Conservation (phyloP, 2,113 vertebrate species). For the Saccopteryx bilineata region DNA sequence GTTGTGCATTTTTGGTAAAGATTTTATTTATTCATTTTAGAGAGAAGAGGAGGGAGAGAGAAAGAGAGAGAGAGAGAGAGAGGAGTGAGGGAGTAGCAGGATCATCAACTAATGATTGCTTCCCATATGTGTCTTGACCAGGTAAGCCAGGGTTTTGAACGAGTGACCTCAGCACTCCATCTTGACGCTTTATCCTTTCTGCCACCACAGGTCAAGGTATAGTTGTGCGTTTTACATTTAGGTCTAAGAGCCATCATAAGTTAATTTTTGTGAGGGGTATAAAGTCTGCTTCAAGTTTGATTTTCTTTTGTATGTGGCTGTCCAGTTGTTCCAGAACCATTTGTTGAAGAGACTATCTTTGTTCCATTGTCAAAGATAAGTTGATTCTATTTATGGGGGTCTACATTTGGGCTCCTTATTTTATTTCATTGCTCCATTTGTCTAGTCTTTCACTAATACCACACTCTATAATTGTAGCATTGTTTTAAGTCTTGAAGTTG, state of each 20-base stretch:
- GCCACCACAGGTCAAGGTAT: not conserved
- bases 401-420: not conserved
- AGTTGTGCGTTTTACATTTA: not conserved
- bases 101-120: no score
- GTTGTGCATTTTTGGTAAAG: not conserved
- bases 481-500: not conserved
- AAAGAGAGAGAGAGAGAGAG: no score
- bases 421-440: not conserved
- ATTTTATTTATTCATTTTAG: no score
- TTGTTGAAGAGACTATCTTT: not conserved
- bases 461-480: not conserved
- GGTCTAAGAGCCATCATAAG: not conserved
- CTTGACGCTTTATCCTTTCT: no score
- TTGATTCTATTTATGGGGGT: not conserved
- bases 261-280: not conserved
- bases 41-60: no score
- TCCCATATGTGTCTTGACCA: no score
- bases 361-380: not conserved
- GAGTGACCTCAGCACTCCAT: no score
- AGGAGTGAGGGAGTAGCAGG: no score
- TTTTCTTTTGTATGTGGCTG: not conserved
- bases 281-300: not conserved
- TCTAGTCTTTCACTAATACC: not conserved
- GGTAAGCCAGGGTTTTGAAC: no score
- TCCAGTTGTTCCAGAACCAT: not conserved